Base-by-base conservation (phyloP, 2,888 invertebrate genomes). In the Dasypolia templi region DNA sequence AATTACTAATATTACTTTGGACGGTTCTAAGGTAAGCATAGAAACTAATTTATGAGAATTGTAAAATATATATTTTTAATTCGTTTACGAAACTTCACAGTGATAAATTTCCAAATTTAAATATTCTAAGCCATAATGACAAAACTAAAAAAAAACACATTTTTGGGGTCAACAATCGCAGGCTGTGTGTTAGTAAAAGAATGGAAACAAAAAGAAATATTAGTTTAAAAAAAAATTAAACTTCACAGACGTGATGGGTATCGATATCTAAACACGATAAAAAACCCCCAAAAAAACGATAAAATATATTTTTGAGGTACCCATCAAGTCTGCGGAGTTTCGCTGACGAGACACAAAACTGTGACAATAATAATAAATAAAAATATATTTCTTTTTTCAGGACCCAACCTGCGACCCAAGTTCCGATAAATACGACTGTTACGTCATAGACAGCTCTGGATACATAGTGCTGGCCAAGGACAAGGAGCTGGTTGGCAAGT, bases 371-470 rank as follows among this genome's bases (percentile, higher is more conserved):
- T 0, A 17, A n/a, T 39, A 3, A 44, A 7, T 7, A 0, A 29
- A 22, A 39, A 39, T 5, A 39, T 9, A 35, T 3, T 35, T 9
- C 3, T 11, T 72, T 29, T 69, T 90, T 87, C 86, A 95, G 95
- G 93, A 92, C 29, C 88, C 94, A 89, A 96, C 84, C 87, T 97
- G 97, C 74, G 89, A 91, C 26, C 95, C 95, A 22, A 96, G 89
- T 49, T 95, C 96, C n/a, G 96, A 97, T 44, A 96, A 96, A 61
- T 96, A 97, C 83, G 97, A 98, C 82, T 99, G 99, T 91, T 99
- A 98, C 91, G 96, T 99, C n/a, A 96, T 99, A 58, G 99, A 99
- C 91, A 98, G 98, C 91, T 98, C 99, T 88, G 99, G 99, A 0
- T 99, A 99, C 92, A 96, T 99, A 12, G 97, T 99, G 1, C 95